Evolutionary conservation across 2,113 vertebrate species (phyloP).

Genomic region (Tretioscincus oriximinensis): DNA sequence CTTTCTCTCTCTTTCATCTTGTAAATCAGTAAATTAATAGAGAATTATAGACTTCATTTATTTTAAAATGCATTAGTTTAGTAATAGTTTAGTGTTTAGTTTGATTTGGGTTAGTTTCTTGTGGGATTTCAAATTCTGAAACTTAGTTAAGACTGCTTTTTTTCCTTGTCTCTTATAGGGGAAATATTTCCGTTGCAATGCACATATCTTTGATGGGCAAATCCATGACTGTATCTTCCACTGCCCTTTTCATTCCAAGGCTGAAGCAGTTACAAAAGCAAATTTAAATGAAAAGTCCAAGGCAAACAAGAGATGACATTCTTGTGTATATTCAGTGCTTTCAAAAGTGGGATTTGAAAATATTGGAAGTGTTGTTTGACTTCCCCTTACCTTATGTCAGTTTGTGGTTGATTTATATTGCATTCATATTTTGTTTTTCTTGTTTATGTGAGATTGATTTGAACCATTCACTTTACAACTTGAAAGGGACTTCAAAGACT

Average conservation of each 20-base stretch:
- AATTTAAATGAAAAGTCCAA: slow-evolving; percentile 28
- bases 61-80: too few relatives aligned
- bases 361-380: slow-evolving; percentile 20
- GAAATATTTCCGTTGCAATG: not conserved
- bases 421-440: slow-evolving; percentile 41
- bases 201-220: not conserved
- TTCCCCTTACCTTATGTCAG: not conserved
- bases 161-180: not conserved
- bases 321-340: slow-evolving; percentile 23
- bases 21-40: too few relatives aligned
- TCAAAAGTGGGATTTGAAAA: slow-evolving; percentile 28
- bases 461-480: slow-evolving; percentile 28
- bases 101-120: too few relatives aligned
- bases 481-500: slow-evolving; percentile 52
- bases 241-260: slow-evolving; percentile 10
- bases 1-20: not conserved
- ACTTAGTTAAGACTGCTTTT: not conserved
- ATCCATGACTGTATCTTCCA: not conserved
- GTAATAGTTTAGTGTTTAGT: too few relatives aligned
- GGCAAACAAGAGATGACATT: slow-evolving; percentile 9
- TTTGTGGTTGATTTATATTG: slow-evolving; percentile 14
- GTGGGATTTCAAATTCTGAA: not conserved
- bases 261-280: slow-evolving; percentile 26
- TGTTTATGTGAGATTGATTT: slow-evolving; percentile 22
- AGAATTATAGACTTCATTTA: too few relatives aligned